A percentile compares a stretch with the other conserved stretches of the same genome.
Conservation (phyloP, 2,888 invertebrate genomes). For the Acronicta alni region DNA sequence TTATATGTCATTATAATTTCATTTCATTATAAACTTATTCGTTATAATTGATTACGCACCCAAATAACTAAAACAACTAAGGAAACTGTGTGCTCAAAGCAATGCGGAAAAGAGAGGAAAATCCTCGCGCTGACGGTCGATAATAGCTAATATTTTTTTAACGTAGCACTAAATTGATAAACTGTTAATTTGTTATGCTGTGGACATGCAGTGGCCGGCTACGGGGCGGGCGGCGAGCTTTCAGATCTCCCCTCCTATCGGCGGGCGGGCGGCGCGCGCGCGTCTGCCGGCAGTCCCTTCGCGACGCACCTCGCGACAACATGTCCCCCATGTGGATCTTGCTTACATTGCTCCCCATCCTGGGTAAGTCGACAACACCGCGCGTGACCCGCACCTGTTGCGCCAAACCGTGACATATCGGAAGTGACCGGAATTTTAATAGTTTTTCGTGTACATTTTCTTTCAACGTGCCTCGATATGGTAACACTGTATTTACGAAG, state of each 20-base stretch:
- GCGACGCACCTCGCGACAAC: slow-evolving; percentile 84
- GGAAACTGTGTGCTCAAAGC: too few species aligned
- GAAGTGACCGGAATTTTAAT: slow-evolving; percentile 61
- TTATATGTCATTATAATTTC: too few species aligned
- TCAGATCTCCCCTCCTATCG: slow-evolving; percentile 69
- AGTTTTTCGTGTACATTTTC: slow-evolving; percentile 47
- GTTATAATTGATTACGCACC: too few species aligned
- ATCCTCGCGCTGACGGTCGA: too few species aligned
- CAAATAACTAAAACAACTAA: too few species aligned
- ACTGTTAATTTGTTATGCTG: slow-evolving; percentile 44
- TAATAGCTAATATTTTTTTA: background rate
- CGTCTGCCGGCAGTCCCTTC: slow-evolving; percentile 75
- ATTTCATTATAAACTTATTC: too few species aligned
- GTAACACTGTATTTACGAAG: slow-evolving; percentile 25
- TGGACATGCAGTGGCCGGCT: slow-evolving; percentile 17
- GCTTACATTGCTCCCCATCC: slow-evolving; percentile 84
- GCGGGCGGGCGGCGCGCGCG: slow-evolving; percentile 74
- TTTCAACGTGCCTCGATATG: slow-evolving; percentile 35
- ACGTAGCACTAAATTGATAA: slow-evolving; percentile 29
- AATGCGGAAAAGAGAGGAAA: too few species aligned
- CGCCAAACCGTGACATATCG: slow-evolving; percentile 58
- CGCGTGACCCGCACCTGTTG: slow-evolving; percentile 54
- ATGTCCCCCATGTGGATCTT: slow-evolving; percentile 87
- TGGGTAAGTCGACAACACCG: slow-evolving; percentile 79
- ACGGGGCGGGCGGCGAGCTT: slow-evolving; percentile 83